Base-by-base conservation (phyloP, 2,888 invertebrate genomes). In the Sinhomidia bicolor region DNA sequence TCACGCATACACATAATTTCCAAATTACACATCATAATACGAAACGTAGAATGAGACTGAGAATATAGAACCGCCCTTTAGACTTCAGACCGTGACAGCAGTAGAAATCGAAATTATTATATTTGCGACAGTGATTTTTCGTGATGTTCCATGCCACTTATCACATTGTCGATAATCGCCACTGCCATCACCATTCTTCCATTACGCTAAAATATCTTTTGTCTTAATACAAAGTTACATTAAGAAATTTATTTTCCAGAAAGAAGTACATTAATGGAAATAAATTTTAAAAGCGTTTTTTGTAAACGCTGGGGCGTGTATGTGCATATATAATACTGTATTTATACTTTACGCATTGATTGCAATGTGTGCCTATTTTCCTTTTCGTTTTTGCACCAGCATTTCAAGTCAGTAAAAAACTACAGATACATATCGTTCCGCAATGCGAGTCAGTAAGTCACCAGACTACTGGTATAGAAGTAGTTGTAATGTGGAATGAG, bases 91-190 rank as follows among this genome's bases (percentile, higher is more conserved):
- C 12, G 57, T 41, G 57, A 71, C 36, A 26, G 54, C 36, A 26
- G 14, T 7, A 9, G 23, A 71, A 71, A 60, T 36, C 36, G 20
- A 71, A 71, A 83, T 71, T 71, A 54, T n/a, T n/a, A n/a, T n/a
- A n/a, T 83, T 83, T 68, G 26, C 74, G 83, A 83, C 83, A 83
- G 83, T 68, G 83, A 83, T 86, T 88, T 84, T 84, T 17, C 88
- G 80, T 89, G 88, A 71, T 62, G 83, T 41, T 86, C n/a, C n/a
- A 68, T 86, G 44, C 57, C 44, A 80, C 85, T 80, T 86, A 80
- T 80, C 85, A 86, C 80, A 79, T 85, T 44, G 62, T 84, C 84
- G 47, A 84, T 84, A 74, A 60, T 80, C 62, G 62, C 6, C 71
- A 29, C 74, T 83, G 36, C 71, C 83, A 54, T 83, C n/a, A n/a